phyloP scores from a whole-genome alignment of 2,797 vertebrate species.

The Hypotaenidia okinawae region DNA sequence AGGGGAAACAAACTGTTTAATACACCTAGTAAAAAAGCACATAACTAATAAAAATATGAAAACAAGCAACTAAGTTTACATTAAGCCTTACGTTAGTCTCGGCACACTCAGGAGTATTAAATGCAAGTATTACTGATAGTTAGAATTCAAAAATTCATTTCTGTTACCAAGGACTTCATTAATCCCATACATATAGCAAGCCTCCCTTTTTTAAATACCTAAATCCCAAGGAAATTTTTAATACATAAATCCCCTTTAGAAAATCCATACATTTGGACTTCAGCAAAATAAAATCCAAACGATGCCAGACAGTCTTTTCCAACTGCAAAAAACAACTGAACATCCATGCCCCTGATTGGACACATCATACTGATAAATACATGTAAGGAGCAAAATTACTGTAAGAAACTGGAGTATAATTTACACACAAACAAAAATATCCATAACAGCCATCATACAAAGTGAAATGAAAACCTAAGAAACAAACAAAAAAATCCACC shows the following conservation, averaged over 20 bases:
- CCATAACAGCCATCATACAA: neutral
- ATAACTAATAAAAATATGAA: conserved; percentile 37
- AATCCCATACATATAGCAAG: neutral
- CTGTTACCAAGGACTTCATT: neutral
- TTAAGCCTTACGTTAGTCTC: neutral
- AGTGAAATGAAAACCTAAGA: neutral
- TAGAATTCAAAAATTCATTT: neutral
- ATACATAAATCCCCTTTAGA: neutral
- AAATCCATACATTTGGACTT: neutral
- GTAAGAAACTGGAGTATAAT: neutral
- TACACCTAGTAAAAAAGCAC: conserved; percentile 3
- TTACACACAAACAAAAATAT: neutral
- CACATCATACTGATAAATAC: neutral
- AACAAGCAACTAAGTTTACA: neutral
- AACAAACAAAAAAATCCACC: neutral
- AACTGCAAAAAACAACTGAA: neutral
- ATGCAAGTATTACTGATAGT: neutral
- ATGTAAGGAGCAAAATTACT: neutral
- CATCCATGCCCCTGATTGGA: neutral
- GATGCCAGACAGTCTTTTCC: neutral
- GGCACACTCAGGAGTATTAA: neutral
- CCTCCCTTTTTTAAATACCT: neutral
- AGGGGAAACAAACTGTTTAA: conserved; percentile 37
- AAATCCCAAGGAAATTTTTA: neutral
- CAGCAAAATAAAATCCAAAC: conserved; percentile 8